These are phyloP conservation scores for Amphiprion ocellaris DNA, from an alignment of 2,113 vertebrate genomes.

Conservation along the genomic window DNA sequence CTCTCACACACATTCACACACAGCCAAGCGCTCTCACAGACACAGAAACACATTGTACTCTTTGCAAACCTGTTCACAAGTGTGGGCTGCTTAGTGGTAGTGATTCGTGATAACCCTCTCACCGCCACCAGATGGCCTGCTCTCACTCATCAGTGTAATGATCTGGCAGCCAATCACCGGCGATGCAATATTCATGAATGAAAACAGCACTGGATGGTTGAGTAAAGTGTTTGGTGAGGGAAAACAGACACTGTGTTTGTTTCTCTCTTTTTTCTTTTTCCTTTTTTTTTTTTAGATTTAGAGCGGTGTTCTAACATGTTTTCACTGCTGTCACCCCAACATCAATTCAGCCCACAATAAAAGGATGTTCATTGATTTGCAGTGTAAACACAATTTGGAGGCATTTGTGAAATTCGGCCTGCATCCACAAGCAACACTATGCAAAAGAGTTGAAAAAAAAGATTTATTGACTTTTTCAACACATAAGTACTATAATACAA, in stretches of 20 bases:
- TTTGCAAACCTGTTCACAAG: conserved; percentile 39
- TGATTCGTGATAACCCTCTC: conserved; percentile 67
- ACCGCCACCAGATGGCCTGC: conserved; percentile 69
- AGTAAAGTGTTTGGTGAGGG: conserved; percentile 48
- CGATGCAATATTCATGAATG: conserved; percentile 77
- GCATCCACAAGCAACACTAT: conserved; percentile 4
- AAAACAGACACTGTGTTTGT: conserved; percentile 38
- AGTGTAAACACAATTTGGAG: conserved; percentile 20
- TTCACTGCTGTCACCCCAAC: conserved; percentile 5
- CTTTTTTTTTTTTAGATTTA: conserved; percentile 25
- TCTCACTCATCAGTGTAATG: conserved; percentile 66
- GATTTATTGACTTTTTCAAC: neutral
- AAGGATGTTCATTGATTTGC: neutral
- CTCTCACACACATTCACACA: conserved; percentile 34
- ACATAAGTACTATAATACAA: too few species aligned
- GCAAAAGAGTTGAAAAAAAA: neutral
- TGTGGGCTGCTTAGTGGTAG: conserved; percentile 48
- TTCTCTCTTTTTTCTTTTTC: conserved; percentile 10
- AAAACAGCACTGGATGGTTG: conserved; percentile 53
- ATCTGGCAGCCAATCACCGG: conserved; percentile 69
- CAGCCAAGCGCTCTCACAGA: conserved; percentile 18
- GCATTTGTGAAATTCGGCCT: neutral
- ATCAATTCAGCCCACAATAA: conserved; percentile 5
- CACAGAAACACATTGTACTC: conserved; percentile 44
- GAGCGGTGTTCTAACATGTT: conserved; percentile 17